These are phyloP conservation scores for Muscicapa striata DNA, from an alignment of 2,797 vertebrate genomes.

Conservation along the genomic window DNA sequence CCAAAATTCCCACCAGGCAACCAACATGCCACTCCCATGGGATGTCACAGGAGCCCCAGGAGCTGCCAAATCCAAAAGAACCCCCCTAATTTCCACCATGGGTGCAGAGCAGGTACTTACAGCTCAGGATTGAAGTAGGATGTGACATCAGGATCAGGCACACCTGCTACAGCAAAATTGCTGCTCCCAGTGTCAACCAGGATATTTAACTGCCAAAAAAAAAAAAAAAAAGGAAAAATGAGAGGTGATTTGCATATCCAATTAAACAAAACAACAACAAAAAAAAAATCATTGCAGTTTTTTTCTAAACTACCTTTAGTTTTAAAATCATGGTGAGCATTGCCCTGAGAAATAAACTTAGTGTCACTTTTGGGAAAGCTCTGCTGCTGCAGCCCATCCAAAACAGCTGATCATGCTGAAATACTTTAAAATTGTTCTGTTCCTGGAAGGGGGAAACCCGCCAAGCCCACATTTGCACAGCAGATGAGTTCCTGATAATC, in stretches of 20 bases:
- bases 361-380: not conserved
- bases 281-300: not conserved
- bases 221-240: slow-evolving; percentile 34
- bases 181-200: slow-evolving; percentile 98
- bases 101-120: slow-evolving; percentile 78
- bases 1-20: not conserved
- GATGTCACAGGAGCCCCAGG: not conserved
- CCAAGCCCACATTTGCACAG: not conserved
- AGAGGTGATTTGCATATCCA: slow-evolving; percentile 21
- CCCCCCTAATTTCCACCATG: not conserved
- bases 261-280: not conserved
- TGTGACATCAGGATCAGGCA: slow-evolving; percentile 83
- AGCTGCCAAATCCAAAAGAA: not conserved
- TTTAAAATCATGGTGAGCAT: not conserved
- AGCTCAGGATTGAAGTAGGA: slow-evolving; percentile 83
- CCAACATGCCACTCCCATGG: not conserved
- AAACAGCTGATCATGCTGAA: not conserved
- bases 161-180: slow-evolving; percentile 95
- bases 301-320: not conserved
- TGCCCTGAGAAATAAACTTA: not conserved
- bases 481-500: not conserved
- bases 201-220: slow-evolving; percentile 89
- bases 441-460: not conserved
- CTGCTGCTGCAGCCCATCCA: not conserved
- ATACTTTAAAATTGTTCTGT: not conserved